Evolutionary conservation across 1,140 invertebrate species (phyloP), one percentile per base, ranked within the genome.

Genomic region (Ylistrum balloti): DNA sequence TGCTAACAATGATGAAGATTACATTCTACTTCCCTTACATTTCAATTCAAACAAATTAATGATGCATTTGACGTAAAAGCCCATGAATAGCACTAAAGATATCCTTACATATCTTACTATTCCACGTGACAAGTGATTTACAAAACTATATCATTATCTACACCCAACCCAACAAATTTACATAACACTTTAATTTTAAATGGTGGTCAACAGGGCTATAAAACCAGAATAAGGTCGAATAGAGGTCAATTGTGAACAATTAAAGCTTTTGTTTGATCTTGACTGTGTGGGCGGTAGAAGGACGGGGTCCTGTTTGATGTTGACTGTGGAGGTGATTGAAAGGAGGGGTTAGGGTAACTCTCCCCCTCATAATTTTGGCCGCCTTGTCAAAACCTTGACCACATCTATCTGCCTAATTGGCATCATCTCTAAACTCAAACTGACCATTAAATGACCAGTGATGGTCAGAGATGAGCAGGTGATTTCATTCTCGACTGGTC

Each of bases 361-460:
- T 28, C 56, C 56, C 56, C 28, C 56, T 74, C 56, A 74, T 74
- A 74, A 74, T 5, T 74, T 74, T 74, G n/a, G 22, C 56, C 56
- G 56, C 1, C 56, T 74, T 74, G 56, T 74, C 56, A 74, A 74
- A 74, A 74, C 56, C 56, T 74, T 74, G 56, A 74, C 56, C 56
- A 74, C 56, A 74, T 74, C 56, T 74, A 74, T 74, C 56, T 74
- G 56, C 56, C 56, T 74, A 74, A 74, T 74, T 74, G 56, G 56
- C 28, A 74, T 74, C 22, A 28, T 74, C 56, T 28, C 56, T 74
- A 74, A 74, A 74, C 56, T 74, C 56, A 28, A 74, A 74, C 56
- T 74, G 56, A 74, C 56, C 56, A 74, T 74, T 74, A 28, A 74
- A 74, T 74, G 9, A 74, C 56, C n/a, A 45, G 56, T 17, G 56